phyloP scores from a whole-genome alignment of 2,888 invertebrate species.

The Hypomecis punctinalis region DNA sequence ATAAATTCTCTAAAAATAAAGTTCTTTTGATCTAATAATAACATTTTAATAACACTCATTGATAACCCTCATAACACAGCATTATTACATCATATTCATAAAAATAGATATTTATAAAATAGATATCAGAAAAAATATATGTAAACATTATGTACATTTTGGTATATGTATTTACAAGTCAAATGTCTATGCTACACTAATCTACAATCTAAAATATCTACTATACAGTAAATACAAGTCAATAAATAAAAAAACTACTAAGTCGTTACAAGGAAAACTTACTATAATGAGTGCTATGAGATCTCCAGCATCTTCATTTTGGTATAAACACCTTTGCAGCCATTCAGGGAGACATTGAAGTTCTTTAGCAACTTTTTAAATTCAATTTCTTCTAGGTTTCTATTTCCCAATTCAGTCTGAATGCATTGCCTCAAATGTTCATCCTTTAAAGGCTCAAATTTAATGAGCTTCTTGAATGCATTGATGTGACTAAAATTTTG shows the following conservation, averaged over 20 bases:
- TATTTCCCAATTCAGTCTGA: constrained; percentile 58
- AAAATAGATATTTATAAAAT: neutral
- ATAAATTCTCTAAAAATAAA: constrained; percentile 84
- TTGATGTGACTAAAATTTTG: constrained; percentile 55
- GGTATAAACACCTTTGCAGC: constrained; percentile 78
- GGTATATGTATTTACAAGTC: constrained; percentile 1
- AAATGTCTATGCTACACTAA: constrained; percentile 23
- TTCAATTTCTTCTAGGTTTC: constrained; percentile 46
- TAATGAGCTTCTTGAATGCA: constrained; percentile 59
- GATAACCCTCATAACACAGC: constrained; percentile 13
- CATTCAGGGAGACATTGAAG: constrained; percentile 73
- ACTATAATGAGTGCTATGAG: constrained; percentile 32
- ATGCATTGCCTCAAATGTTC: constrained; percentile 68
- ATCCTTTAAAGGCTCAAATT: constrained; percentile 63
- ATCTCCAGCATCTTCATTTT: constrained; percentile 68
- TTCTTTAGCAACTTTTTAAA: constrained; percentile 61
- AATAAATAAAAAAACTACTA: neutral
- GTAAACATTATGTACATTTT: constrained; percentile 5
- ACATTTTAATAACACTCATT: constrained; percentile 25
- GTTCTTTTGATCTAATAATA: constrained; percentile 83
- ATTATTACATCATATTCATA: neutral
- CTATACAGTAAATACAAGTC: constrained; percentile 5
- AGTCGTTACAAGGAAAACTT: constrained; percentile 9
- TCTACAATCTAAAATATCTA: constrained; percentile 20
- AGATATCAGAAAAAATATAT: neutral